phyloP scores from a whole-genome alignment of 1,140 invertebrate species.

The Hypsibius dujardini region DNA sequence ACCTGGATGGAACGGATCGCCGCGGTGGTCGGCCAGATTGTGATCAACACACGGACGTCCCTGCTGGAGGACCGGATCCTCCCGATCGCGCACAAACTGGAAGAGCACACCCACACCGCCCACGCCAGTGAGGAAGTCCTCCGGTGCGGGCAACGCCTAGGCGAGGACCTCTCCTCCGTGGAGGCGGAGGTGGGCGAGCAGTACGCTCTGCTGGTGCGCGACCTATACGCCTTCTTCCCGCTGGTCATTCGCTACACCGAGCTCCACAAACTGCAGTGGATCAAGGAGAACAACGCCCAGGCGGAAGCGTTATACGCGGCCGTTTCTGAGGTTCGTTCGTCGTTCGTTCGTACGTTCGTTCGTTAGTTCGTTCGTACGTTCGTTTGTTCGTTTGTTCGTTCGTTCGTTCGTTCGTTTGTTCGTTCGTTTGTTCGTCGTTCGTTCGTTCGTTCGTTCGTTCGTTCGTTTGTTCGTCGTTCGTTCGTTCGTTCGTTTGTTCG shows the following conservation, averaged over 20 bases:
- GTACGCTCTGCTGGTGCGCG: conserved; percentile 81
- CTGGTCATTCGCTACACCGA: conserved; percentile 97
- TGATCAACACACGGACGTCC: conserved; percentile 77
- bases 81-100: conserved; percentile 64
- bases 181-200: conserved; percentile 67
- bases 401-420: too few relatives aligned
- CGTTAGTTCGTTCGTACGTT: too few relatives aligned
- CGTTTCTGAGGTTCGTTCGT: conserved; percentile 75
- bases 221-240: conserved; percentile 98
- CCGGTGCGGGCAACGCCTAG: conserved; percentile 46
- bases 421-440: too few relatives aligned
- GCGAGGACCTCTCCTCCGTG: conserved; percentile 27
- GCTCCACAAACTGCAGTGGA: conserved; percentile 43
- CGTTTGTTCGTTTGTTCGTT: too few relatives aligned
- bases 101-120: conserved; percentile 45
- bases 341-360: too few relatives aligned
- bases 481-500: too few relatives aligned
- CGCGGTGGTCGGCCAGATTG: conserved; percentile 50
- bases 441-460: too few relatives aligned
- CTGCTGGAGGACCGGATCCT: conserved; percentile 67
- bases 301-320: conserved; percentile 26
- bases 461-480: too few relatives aligned
- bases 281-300: conserved; percentile 31
- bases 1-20: conserved; percentile 98
- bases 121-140: conserved; percentile 52